These are phyloP conservation scores for Drosophila chauvacae DNA, from an alignment of 1,140 invertebrate species.

Conservation along the genomic window DNA sequence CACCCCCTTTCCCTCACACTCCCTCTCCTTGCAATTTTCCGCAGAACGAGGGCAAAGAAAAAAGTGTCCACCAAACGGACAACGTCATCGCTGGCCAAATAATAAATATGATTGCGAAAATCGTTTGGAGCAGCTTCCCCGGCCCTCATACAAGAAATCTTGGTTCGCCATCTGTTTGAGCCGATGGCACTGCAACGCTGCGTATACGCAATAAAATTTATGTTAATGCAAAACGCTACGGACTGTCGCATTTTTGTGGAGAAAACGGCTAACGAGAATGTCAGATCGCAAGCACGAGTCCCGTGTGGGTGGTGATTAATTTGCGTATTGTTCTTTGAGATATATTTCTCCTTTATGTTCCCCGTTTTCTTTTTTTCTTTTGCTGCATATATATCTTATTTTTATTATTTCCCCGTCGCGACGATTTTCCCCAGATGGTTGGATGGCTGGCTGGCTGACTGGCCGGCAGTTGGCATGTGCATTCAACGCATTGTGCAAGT, in stretches of 20 bases:
- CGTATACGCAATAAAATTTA: constrained; percentile 80
- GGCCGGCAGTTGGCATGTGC: constrained; percentile 17
- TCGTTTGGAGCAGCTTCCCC: constrained; percentile 39
- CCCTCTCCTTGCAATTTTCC: background rate
- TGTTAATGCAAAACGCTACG: constrained; percentile 66
- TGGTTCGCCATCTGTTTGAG: constrained; percentile 27
- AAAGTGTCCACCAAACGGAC: constrained; percentile 48
- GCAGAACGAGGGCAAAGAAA: background rate
- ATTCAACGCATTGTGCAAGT: constrained; percentile 6
- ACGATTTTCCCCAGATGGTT: constrained; percentile 33
- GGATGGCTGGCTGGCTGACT: background rate
- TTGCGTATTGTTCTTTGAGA: constrained; percentile 72
- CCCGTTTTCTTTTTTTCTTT: constrained; percentile 1
- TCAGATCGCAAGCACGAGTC: constrained; percentile 11
- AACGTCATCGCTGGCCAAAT: constrained; percentile 64
- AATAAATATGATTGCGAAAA: constrained; percentile 63
- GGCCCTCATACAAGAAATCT: background rate
- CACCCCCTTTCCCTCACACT: too few relatives aligned
- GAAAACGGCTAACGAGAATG: constrained; percentile 57
- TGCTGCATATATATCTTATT: constrained; percentile 10
- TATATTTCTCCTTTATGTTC: constrained; percentile 38
- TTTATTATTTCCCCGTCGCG: constrained; percentile 22
- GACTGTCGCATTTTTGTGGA: constrained; percentile 80
- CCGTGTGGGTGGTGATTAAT: constrained; percentile 74
- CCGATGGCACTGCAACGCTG: constrained; percentile 51